Percentiles rank a stretch among this genome's conserved stretches.
Evolutionary conservation across 2,113 vertebrate genomes (phyloP).

Genomic region (Hippocampus zosterae): DNA sequence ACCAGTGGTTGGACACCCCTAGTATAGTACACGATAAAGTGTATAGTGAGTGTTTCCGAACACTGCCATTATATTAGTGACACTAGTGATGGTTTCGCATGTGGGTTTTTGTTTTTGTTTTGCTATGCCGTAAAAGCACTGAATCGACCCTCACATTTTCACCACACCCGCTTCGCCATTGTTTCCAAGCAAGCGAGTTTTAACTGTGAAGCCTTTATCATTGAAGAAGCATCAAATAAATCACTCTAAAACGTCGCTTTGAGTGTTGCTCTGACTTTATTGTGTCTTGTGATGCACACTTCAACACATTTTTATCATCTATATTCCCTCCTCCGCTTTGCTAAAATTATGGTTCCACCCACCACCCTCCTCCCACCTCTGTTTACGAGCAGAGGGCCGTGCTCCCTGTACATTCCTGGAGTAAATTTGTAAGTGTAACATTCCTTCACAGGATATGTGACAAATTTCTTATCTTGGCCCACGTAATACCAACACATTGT

Average conservation of each 20-base stretch:
- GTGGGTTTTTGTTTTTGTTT: conserved; percentile 48
- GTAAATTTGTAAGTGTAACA: no score
- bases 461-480: no score
- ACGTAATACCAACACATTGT: no score
- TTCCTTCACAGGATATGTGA: no score
- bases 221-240: conserved; percentile 43
- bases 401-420: no score
- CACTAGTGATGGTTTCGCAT: conserved; percentile 39
- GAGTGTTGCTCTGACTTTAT: conserved; percentile 26
- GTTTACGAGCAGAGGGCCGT: no score
- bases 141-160: conserved; percentile 31
- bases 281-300: background rate
- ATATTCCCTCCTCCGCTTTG: no score
- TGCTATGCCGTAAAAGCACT: conserved; percentile 47
- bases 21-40: background rate
- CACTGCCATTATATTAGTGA: conserved; percentile 4
- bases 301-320: background rate
- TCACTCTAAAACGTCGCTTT: conserved; percentile 49
- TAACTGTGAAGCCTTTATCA: conserved; percentile 60
- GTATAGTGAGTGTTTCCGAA: background rate
- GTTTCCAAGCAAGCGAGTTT: conserved; percentile 41
- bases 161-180: conserved; percentile 18
- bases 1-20: no score
- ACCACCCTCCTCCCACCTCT: no score
- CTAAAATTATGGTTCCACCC: no score